Evolutionary conservation across 2,888 invertebrate species (phyloP), one percentile per base, ranked within the genome.

Genomic region (Lepidonotus clava): DNA sequence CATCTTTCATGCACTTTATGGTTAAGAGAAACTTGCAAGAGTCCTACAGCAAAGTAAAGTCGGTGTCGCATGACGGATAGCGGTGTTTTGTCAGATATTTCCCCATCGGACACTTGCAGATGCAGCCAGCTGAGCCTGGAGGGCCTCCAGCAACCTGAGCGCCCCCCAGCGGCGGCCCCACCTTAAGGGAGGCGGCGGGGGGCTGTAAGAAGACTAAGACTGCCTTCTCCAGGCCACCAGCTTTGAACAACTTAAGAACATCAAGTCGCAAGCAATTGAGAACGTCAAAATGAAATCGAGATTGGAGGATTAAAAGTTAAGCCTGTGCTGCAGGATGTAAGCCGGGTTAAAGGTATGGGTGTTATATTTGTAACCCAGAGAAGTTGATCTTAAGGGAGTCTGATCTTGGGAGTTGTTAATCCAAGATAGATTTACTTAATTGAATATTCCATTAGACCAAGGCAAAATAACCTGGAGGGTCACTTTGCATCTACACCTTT

Each of bases 21-120:
- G n/a, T n/a, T n/a, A n/a, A n/a, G n/a, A n/a, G n/a, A n/a, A n/a
- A n/a, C n/a, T n/a, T n/a, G n/a, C n/a, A n/a, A n/a, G n/a, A n/a
- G n/a, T n/a, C n/a, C n/a, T n/a, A n/a, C n/a, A n/a, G n/a, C n/a
- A n/a, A n/a, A n/a, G n/a, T n/a, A n/a, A n/a, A 24, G 61, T 2
- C 24, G 61, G 61, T 61, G 61, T 61, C 61, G 61, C 61, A 61
- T 61, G 61, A 61, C 61, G 14, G 61, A 61, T 61, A 32, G 28
- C 61, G 24, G 28, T 61, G 61, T 24, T 61, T 28, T 61, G 61
- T 61, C 11, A 32, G 24, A 61, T 61, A 61, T 61, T 4, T 24
- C 14, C 61, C 61, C 61, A 24, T 5, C 24, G 61, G 28, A 61
- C 24, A 61, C 61, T 61, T 14, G 28, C 0, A 28, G 11, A 24